Evolutionary conservation across 2,113 vertebrate species (phyloP).

Genomic region (Ptilonorhynchus violaceus): DNA sequence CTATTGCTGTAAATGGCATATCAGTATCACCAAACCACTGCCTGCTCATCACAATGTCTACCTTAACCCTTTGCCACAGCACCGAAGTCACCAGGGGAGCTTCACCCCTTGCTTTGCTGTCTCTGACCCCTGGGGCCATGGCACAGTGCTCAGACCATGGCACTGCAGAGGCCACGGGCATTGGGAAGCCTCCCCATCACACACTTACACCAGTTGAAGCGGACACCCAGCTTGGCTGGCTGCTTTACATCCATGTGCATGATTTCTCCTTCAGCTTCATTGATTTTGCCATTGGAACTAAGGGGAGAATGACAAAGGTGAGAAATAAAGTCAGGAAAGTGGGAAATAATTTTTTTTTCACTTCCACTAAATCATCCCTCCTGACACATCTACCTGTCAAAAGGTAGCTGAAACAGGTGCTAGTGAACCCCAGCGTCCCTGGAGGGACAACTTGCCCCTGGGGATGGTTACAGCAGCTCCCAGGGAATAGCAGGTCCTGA

Average conservation of each 20-base stretch:
- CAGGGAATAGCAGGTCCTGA: background rate
- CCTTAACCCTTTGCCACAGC: background rate
- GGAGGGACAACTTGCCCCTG: accelerated
- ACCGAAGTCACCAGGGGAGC: background rate
- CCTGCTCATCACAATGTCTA: accelerated
- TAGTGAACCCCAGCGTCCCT: background rate
- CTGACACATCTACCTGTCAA: background rate
- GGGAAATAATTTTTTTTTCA: background rate
- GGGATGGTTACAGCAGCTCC: background rate
- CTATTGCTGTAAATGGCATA: background rate
- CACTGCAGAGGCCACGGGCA: accelerated
- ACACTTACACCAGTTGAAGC: slow-evolving; percentile 84
- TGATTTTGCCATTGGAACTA: slow-evolving; percentile 75
- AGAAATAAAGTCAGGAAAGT: background rate
- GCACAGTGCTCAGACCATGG: background rate
- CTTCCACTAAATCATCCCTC: background rate
- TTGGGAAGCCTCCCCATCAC: background rate
- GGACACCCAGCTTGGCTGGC: slow-evolving; percentile 86
- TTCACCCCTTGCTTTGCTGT: background rate
- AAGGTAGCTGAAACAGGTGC: background rate
- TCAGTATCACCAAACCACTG: background rate
- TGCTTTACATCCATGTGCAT: slow-evolving; percentile 77
- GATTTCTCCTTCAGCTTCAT: slow-evolving; percentile 79
- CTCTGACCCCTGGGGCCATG: background rate
- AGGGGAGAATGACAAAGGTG: background rate